Evolutionary conservation across 2,888 invertebrate genomes (phyloP).

Genomic region (Cosmia pyralina): DNA sequence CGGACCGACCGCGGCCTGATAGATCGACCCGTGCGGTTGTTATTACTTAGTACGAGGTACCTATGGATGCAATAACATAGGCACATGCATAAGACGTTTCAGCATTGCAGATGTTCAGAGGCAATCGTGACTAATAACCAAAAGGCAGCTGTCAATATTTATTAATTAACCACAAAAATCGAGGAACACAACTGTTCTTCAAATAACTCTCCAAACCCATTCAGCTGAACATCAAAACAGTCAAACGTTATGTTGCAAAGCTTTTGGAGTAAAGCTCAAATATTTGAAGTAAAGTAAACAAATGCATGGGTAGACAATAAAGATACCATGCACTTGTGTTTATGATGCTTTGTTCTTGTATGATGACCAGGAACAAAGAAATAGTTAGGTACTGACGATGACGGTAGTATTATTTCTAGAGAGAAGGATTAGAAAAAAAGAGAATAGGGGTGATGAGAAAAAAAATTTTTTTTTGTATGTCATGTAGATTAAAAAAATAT

Average conservation of each 20-base stretch:
- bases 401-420: not conserved
- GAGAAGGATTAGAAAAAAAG: not conserved
- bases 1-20: too few species aligned
- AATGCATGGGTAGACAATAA: conserved; percentile 13
- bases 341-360: not conserved
- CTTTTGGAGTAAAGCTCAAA: conserved; percentile 23
- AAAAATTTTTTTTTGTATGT: too few species aligned
- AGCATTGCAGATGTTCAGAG: too few species aligned
- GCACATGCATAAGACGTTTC: too few species aligned
- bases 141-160: too few species aligned
- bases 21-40: too few species aligned
- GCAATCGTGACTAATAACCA: too few species aligned
- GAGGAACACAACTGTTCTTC: not conserved
- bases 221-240: conserved; percentile 1
- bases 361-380: too few species aligned
- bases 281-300: conserved; percentile 22
- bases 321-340: conserved; percentile 1
- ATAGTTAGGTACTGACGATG: not conserved
- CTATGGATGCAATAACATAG: too few species aligned
- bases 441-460: too few species aligned
- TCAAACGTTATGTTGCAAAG: conserved; percentile 4
- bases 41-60: too few species aligned
- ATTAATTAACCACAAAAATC: not conserved
- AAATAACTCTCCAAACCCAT: conserved; percentile 2
- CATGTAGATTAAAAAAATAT: too few species aligned